Conservation (phyloP, 2,888 invertebrate genomes). For the Corythucha ciliata region DNA sequence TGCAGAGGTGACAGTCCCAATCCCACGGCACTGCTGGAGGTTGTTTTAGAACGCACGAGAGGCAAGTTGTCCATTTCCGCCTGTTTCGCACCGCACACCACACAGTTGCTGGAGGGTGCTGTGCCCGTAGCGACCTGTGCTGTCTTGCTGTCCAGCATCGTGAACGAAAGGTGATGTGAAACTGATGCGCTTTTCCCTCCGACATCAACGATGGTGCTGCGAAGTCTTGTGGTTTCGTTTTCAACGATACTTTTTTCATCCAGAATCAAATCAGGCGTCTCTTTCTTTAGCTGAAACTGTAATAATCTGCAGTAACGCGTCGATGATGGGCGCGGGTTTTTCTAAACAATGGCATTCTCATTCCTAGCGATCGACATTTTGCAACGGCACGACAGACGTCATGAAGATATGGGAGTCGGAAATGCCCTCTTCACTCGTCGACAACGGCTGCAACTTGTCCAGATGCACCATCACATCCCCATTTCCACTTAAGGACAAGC, state of each 20-base stretch:
- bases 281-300: slow-evolving; percentile 37
- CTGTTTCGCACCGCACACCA: slow-evolving; percentile 10
- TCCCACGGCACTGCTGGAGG: too few relatives aligned
- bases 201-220: background rate
- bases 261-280: slow-evolving; percentile 29
- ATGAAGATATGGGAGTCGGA: too few relatives aligned
- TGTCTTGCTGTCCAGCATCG: slow-evolving; percentile 26
- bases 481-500: background rate
- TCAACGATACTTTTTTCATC: slow-evolving; percentile 17
- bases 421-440: too few relatives aligned
- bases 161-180: slow-evolving; percentile 5
- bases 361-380: too few relatives aligned
- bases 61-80: slow-evolving; percentile 11
- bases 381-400: too few relatives aligned
- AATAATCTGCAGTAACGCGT: slow-evolving; percentile 37
- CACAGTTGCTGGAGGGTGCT: slow-evolving; percentile 12
- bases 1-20: slow-evolving; percentile 5
- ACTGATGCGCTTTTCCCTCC: background rate
- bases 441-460: too few relatives aligned
- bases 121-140: slow-evolving; percentile 22
- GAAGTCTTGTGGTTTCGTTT: slow-evolving; percentile 6
- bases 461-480: too few relatives aligned
- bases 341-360: slow-evolving; percentile 33
- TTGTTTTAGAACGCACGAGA: too few relatives aligned
- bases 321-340: slow-evolving; percentile 37